These are phyloP conservation scores for Tetranychus piercei DNA, from an alignment of 2,888 invertebrate genomes.

Conservation along the genomic window DNA sequence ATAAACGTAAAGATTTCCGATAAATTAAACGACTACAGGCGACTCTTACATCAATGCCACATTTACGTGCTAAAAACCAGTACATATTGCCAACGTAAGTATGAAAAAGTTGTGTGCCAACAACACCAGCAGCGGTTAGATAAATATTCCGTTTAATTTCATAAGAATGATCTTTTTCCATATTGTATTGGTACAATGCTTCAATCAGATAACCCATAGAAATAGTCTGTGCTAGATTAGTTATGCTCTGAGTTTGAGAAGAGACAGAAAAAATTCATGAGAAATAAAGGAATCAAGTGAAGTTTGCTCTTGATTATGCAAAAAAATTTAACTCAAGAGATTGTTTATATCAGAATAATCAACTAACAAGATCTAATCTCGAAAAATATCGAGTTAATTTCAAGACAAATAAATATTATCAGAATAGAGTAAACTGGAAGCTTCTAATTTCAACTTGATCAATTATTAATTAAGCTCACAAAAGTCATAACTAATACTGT, in stretches of 20 bases:
- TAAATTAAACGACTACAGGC: conserved; percentile 64
- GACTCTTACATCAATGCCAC: conserved; percentile 42
- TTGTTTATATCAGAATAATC: no score
- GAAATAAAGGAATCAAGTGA: neutral
- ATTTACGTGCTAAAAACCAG: conserved; percentile 59
- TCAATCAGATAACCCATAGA: neutral
- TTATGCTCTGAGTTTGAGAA: neutral
- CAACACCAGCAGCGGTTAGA: neutral
- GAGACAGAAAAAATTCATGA: neutral
- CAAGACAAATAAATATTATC: no score
- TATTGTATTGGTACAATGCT: neutral
- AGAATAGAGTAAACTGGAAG: no score
- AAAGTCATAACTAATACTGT: no score
- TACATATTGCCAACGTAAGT: conserved; percentile 48
- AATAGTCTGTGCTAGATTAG: neutral
- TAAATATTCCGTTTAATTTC: neutral
- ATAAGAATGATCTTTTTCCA: neutral
- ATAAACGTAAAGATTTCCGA: conserved; percentile 43
- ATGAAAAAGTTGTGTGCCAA: conserved; percentile 12
- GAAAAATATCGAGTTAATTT: no score
- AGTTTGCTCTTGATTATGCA: no score
- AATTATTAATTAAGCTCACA: no score
- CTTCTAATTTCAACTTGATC: no score
- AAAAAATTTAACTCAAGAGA: no score
- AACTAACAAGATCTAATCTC: no score